Conservation (phyloP, 2,797 vertebrate genomes). For the Cossypha polioptera region DNA sequence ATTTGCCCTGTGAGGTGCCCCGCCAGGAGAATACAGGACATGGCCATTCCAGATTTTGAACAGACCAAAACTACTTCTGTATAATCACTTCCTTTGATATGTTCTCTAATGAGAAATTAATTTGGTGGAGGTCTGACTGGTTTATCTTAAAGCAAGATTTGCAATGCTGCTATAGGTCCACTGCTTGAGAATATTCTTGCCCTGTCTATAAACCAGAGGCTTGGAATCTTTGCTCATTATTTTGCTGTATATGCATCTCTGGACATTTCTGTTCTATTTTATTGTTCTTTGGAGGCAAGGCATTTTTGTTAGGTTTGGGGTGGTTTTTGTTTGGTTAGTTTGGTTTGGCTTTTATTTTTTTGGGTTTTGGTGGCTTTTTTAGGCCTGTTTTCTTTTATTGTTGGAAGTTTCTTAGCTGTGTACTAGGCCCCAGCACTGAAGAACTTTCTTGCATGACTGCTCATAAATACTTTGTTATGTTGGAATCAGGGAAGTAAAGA, state of each 20-base stretch:
- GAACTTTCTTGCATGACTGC: not conserved
- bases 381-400: not conserved
- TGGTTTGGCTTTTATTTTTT: not conserved
- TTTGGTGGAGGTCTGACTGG: not conserved
- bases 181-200: not conserved
- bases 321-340: not conserved
- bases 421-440: not conserved
- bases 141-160: not conserved
- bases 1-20: not conserved
- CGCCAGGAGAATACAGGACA: not conserved
- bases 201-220: not conserved
- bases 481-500: not conserved
- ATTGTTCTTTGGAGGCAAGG: not conserved
- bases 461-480: not conserved
- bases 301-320: not conserved
- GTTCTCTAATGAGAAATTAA: not conserved
- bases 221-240: not conserved
- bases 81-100: not conserved
- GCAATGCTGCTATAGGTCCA: accelerated
- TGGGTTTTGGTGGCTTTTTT: not conserved
- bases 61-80: not conserved
- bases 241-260: not conserved
- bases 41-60: not conserved
- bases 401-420: not conserved
- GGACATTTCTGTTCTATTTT: not conserved